Conservation (phyloP, 2,888 invertebrate genomes). For the Diadegma fenestrale region DNA sequence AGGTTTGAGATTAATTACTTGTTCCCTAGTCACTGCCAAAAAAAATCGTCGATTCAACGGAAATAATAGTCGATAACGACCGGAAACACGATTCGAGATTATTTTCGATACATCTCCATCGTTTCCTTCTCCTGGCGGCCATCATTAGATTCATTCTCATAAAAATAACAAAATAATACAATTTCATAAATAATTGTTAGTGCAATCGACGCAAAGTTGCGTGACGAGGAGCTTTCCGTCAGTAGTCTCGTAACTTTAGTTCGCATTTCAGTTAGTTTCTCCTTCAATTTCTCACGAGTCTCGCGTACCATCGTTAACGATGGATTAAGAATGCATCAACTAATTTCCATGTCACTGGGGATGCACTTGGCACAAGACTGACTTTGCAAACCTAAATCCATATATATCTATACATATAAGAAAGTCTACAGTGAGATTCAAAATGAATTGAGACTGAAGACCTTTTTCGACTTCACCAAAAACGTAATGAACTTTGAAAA, state of each 20-base stretch:
- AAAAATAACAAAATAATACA: neutral
- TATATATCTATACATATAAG: neutral
- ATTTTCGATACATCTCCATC: no score
- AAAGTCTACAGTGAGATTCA: neutral
- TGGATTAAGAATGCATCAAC: slow-evolving; percentile 58
- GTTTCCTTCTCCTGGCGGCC: no score
- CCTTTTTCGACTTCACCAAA: neutral
- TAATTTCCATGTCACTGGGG: slow-evolving; percentile 54
- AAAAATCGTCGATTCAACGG: no score
- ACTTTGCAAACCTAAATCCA: slow-evolving; percentile 14
- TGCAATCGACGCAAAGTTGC: slow-evolving; percentile 16
- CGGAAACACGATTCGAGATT: no score
- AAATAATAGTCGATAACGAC: no score
- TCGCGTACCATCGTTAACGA: slow-evolving; percentile 28
- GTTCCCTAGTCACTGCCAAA: neutral
- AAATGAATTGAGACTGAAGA: neutral
- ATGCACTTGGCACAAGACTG: slow-evolving; percentile 50
- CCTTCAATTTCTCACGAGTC: slow-evolving; percentile 19
- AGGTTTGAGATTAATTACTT: slow-evolving; percentile 23
- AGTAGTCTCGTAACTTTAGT: neutral
- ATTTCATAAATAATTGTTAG: neutral
- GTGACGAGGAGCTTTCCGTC: slow-evolving; percentile 14
- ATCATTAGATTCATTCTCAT: neutral
- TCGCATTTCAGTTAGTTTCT: slow-evolving; percentile 27
- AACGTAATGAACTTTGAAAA: neutral